Evolutionary conservation across 2,888 invertebrate species (phyloP).

Genomic region (Epinotia brunnichana): DNA sequence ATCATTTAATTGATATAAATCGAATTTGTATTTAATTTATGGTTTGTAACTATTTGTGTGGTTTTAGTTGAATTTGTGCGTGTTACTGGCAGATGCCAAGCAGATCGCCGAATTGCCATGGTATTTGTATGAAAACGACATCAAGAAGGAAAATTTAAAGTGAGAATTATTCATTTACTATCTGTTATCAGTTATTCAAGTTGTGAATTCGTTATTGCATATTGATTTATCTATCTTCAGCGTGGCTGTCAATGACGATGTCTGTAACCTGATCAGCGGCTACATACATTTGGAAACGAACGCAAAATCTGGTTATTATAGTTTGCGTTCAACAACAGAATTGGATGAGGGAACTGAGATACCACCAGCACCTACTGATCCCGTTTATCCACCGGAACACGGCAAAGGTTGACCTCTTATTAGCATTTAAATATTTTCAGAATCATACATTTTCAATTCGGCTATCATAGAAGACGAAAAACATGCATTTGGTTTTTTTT

Average conservation of each 20-base stretch:
- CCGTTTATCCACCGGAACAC: slow-evolving; percentile 70
- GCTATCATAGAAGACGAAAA: neutral
- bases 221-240: slow-evolving; percentile 54
- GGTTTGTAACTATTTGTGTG: neutral
- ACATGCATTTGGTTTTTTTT: neutral
- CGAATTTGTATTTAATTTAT: neutral
- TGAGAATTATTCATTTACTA: slow-evolving; percentile 52
- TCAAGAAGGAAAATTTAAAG: slow-evolving; percentile 61
- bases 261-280: slow-evolving; percentile 66
- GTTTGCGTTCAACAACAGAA: slow-evolving; percentile 61
- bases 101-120: slow-evolving; percentile 63
- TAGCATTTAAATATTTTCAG: neutral
- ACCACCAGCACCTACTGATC: slow-evolving; percentile 68
- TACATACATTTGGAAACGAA: slow-evolving; percentile 75
- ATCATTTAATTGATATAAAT: neutral
- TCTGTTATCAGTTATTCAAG: neutral
- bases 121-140: slow-evolving; percentile 66
- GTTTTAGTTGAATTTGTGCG: slow-evolving; percentile 67
- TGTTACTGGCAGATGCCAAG: slow-evolving; percentile 66
- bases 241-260: slow-evolving; percentile 69
- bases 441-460: neutral
- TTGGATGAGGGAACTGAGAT: slow-evolving; percentile 68
- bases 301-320: slow-evolving; percentile 60
- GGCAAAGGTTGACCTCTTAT: slow-evolving; percentile 63
- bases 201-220: neutral